Percentiles rank a stretch among this genome's conserved stretches.
phyloP scores from a whole-genome alignment of 2,797 vertebrate genomes.

The Melanotaenia pygmaea region DNA sequence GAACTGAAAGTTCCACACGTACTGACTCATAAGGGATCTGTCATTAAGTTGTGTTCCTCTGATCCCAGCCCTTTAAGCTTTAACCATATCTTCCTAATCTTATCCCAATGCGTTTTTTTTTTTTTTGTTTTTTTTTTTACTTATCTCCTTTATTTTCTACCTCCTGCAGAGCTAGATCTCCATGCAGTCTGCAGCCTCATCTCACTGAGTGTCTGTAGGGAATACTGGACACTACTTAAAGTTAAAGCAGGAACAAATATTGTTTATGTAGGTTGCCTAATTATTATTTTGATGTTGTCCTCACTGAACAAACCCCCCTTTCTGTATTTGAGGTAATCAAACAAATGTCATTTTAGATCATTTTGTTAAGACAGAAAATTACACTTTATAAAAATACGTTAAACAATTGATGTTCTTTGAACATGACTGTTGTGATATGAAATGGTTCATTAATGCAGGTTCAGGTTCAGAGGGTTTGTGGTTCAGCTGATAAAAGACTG shows the following conservation, averaged over 20 bases:
- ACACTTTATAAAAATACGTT: not conserved
- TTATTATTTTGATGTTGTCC: not conserved
- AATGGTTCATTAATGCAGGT: not conserved
- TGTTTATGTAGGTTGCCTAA: not conserved
- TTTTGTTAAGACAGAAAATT: not conserved
- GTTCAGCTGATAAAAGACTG: not conserved
- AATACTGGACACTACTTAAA: conserved; percentile 20
- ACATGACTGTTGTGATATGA: not conserved
- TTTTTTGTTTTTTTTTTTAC: conserved; percentile 22
- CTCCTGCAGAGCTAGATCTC: conserved; percentile 58
- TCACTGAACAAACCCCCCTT: not conserved
- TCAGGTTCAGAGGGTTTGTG: not conserved
- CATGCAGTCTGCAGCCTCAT: conserved; percentile 45
- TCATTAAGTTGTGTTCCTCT: conserved; percentile 27
- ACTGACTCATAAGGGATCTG: conserved; percentile 14
- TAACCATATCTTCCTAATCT: conserved; percentile 41
- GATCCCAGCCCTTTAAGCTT: conserved; percentile 25
- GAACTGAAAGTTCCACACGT: too few relatives aligned
- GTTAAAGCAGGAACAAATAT: conserved; percentile 33
- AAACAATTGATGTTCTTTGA: conserved; percentile 1
- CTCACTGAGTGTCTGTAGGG: conserved; percentile 29
- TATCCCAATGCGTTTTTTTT: conserved; percentile 37
- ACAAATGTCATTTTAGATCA: not conserved
- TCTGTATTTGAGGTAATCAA: not conserved
- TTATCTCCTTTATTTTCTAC: conserved; percentile 58